Evolutionary conservation across 2,113 vertebrate genomes (phyloP).

Genomic region (Aphyosemion australe): DNA sequence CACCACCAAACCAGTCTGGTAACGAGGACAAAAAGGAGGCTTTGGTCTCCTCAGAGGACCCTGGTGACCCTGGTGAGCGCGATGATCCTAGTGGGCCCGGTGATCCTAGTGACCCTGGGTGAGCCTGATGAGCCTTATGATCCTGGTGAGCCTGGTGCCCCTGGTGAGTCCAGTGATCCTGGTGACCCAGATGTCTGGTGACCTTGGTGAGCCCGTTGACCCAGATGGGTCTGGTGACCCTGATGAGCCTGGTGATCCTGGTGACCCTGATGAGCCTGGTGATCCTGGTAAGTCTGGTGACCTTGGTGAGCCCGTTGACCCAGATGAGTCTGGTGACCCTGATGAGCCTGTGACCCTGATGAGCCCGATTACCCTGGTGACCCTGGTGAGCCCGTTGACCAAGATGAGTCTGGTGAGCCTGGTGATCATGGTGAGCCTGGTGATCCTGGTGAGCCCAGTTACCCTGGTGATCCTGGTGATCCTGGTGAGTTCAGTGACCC

Average conservation of each 20-base stretch:
- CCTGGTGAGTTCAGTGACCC: constrained; percentile 22
- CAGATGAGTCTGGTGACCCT: constrained; percentile 45
- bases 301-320: no score
- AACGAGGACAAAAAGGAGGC: constrained; percentile 31
- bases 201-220: no score
- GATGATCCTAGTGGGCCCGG: no score
- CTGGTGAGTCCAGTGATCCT: constrained; percentile 27
- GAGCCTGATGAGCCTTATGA: no score
- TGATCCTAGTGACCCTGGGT: no score
- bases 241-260: constrained; percentile 32
- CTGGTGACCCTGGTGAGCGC: constrained; percentile 33
- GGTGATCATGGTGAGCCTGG: constrained; percentile 39
- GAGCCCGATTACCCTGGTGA: constrained; percentile 45
- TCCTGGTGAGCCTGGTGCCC: constrained; percentile 32
- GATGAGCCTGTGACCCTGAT: constrained; percentile 34
- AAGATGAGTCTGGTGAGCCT: no score
- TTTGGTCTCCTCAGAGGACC: constrained; percentile 34
- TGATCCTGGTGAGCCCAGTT: constrained; percentile 18
- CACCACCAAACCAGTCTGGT: constrained; percentile 52
- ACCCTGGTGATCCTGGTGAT: constrained; percentile 46
- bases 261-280: constrained; percentile 38
- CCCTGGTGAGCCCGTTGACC: no score
- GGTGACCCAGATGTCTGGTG: constrained; percentile 36
- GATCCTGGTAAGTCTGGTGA: no score
- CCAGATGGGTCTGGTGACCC: constrained; percentile 38